Base-by-base conservation (phyloP, 2,113 vertebrate genomes). In the Artemisiospiza belli region DNA sequence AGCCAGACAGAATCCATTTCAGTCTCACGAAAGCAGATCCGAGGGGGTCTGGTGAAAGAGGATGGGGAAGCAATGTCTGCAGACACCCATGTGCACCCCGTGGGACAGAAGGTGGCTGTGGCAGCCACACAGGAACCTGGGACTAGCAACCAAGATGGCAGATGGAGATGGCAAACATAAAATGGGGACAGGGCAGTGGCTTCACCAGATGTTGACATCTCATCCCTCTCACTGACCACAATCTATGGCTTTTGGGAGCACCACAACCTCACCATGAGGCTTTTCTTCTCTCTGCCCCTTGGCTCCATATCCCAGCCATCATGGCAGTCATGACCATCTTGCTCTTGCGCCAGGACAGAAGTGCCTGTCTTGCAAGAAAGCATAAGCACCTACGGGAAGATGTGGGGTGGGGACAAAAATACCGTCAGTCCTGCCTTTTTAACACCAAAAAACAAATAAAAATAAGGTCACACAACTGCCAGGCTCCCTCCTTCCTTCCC, bases 1-100 rank as follows among this genome's bases (percentile, higher is more conserved):
- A 93, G 93, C 87, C 91, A 92, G 90, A 54, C 79, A 85, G 76
- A 90, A 88, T 43, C 82, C 75, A 6, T 75, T 61, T 49, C 70
- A 22, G 63, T 2, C 44, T 91, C 94, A 87, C 17, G 0, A 77
- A 83, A 90, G 68, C 2, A 2, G 75, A 79, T 87, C 30, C 5
- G 59, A 62, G 70, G 33, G 70, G 55, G 18, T 57, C 82, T 78
- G 77, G 61, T 2, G 7, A 82, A 37, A 69, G 28, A 78, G 49
- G 70, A 79, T 0, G 0, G n/a, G 46, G 70, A 64, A 76, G 8
- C 1, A 2, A 43, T 73, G 27, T 58, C 84, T 85, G 51, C 59
- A 67, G 63, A 35, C 62, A 68, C 74, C 54, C 69, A 87, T 1
- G 0, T 22, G 6, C 30, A 30, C 23, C 75, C 59, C 30, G 21